Conservation (phyloP, 1,140 invertebrate genomes). For the Diabrotica undecimpunctata region DNA sequence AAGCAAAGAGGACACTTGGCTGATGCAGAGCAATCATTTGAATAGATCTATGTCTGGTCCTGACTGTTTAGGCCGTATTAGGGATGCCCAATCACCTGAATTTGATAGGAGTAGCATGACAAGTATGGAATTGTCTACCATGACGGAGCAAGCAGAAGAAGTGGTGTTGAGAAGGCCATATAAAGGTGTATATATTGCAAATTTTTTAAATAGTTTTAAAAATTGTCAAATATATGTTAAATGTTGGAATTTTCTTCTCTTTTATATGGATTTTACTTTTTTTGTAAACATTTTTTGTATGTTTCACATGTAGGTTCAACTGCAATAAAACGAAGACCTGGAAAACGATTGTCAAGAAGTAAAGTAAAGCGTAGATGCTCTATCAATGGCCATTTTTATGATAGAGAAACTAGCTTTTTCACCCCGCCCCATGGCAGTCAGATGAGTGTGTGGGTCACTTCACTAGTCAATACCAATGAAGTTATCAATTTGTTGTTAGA, state of each 20-base stretch:
- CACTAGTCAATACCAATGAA: constrained; percentile 73
- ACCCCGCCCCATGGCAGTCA: constrained; percentile 80
- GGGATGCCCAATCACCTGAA: constrained; percentile 41
- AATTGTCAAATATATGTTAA: no score
- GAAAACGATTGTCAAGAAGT: constrained; percentile 62
- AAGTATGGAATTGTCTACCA: constrained; percentile 41
- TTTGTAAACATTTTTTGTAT: no score
- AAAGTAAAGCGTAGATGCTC: constrained; percentile 75
- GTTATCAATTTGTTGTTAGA: constrained; percentile 82
- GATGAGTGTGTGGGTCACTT: constrained; percentile 82
- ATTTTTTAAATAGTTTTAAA: no score
- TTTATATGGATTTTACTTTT: no score
- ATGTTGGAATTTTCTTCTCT: no score
- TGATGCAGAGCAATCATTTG: constrained; percentile 41
- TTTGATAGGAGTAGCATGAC: constrained; percentile 38
- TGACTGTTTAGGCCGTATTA: constrained; percentile 56
- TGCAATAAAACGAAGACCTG: constrained; percentile 66
- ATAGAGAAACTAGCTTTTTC: constrained; percentile 83
- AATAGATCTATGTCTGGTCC: constrained; percentile 67
- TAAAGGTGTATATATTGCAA: constrained; percentile 38
- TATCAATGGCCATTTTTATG: constrained; percentile 86
- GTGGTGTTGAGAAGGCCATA: constrained; percentile 45
- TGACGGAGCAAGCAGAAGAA: constrained; percentile 41
- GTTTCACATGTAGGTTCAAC: constrained; percentile 54
- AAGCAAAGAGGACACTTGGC: constrained; percentile 35